Conservation (phyloP, 2,888 invertebrate genomes). For the Heliconius ismenius region DNA sequence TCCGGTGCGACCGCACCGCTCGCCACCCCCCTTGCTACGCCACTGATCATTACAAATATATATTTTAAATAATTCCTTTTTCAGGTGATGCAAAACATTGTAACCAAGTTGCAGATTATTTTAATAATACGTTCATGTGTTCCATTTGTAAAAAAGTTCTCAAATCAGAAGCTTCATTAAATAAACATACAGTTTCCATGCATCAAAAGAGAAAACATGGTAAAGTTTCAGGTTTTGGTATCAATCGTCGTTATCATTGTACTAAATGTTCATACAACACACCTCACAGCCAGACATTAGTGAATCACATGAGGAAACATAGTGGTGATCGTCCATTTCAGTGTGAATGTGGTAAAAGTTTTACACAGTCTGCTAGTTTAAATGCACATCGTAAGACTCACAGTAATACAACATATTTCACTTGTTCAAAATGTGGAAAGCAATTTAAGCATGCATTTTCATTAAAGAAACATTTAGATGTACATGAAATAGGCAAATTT, state of each 20-base stretch:
- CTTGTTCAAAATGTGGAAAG: slow-evolving; percentile 73
- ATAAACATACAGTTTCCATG: slow-evolving; percentile 66
- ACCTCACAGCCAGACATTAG: slow-evolving; percentile 73
- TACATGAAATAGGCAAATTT: slow-evolving; percentile 66
- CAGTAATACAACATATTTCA: slow-evolving; percentile 64
- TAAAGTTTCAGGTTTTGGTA: slow-evolving; percentile 68
- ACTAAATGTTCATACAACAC: slow-evolving; percentile 71
- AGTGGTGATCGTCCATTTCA: slow-evolving; percentile 72
- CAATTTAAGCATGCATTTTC: slow-evolving; percentile 76
- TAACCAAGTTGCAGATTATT: slow-evolving; percentile 5
- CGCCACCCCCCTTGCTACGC: too few relatives aligned
- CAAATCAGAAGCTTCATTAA: slow-evolving; percentile 60
- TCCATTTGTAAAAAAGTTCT: slow-evolving; percentile 61
- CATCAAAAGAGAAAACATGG: slow-evolving; percentile 69
- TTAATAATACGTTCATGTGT: slow-evolving; percentile 51
- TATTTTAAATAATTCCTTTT: neutral
- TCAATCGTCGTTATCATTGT: slow-evolving; percentile 67
- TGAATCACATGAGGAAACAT: slow-evolving; percentile 73
- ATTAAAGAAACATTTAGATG: slow-evolving; percentile 67
- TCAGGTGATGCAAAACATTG: neutral
- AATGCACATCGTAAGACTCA: slow-evolving; percentile 72
- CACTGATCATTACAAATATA: neutral
- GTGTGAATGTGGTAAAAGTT: slow-evolving; percentile 74
- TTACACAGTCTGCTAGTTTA: slow-evolving; percentile 73
- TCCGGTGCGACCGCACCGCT: too few relatives aligned